A percentile compares a stretch with the other conserved stretches of the same genome.
Evolutionary conservation across 1,140 invertebrate species (phyloP).

Genomic region (Drosophila miranda): DNA sequence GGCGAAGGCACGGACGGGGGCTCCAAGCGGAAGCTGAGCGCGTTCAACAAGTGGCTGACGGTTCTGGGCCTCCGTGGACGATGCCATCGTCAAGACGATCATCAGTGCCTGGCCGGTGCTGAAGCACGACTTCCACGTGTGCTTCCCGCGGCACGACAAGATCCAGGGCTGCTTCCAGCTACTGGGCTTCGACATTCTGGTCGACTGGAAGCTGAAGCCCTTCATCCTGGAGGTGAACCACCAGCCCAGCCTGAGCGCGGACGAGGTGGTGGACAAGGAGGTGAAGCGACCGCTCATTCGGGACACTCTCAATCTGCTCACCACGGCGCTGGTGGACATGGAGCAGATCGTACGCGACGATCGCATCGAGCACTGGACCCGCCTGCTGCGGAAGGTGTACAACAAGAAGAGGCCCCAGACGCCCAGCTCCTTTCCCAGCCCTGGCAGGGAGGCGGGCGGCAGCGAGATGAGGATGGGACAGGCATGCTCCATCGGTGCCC

Average conservation of each 20-base stretch:
- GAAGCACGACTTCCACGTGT: slow-evolving; percentile 93
- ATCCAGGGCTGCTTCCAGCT: slow-evolving; percentile 95
- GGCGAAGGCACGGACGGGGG: slow-evolving; percentile 86
- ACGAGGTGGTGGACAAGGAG: slow-evolving; percentile 90
- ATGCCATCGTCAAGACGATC: slow-evolving; percentile 94
- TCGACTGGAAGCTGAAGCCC: slow-evolving; percentile 92
- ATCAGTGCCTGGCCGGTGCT: slow-evolving; percentile 92
- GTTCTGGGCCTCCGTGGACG: slow-evolving; percentile 91
- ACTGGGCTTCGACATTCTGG: slow-evolving; percentile 93
- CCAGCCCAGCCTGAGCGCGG: slow-evolving; percentile 94
- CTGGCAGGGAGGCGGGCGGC: not conserved
- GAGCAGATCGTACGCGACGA: slow-evolving; percentile 89
- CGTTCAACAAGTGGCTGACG: slow-evolving; percentile 89
- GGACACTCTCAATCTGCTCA: slow-evolving; percentile 92
- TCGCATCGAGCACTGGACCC: slow-evolving; percentile 63
- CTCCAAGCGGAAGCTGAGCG: slow-evolving; percentile 92
- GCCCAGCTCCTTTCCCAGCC: slow-evolving; percentile 49
- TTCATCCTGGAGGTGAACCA: slow-evolving; percentile 95
- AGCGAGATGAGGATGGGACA: slow-evolving; percentile 11
- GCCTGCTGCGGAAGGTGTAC: slow-evolving; percentile 44
- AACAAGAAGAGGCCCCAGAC: slow-evolving; percentile 84
- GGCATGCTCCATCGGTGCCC: slow-evolving; percentile 73
- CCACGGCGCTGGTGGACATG: slow-evolving; percentile 90
- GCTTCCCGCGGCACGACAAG: slow-evolving; percentile 92
- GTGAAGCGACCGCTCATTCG: slow-evolving; percentile 91